These are phyloP conservation scores for Danio jaintianensis DNA, from an alignment of 2,797 vertebrate species.

Conservation along the genomic window DNA sequence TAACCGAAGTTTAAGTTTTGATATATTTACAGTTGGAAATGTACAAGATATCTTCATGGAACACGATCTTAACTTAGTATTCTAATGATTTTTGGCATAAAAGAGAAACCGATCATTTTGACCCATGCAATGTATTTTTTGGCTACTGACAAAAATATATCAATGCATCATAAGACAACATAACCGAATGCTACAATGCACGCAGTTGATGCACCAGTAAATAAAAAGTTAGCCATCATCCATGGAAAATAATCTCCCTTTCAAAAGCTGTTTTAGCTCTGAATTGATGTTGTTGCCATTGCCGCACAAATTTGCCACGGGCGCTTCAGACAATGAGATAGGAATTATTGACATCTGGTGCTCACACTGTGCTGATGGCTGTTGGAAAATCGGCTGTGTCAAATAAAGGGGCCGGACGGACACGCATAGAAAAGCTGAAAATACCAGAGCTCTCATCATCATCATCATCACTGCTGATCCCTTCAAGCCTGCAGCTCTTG, in stretches of 20 bases:
- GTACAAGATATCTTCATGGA: too few species aligned
- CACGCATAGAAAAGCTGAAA: constrained; percentile 61
- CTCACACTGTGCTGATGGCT: constrained; percentile 50
- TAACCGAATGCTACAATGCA: not conserved
- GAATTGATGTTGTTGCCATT: constrained; percentile 14
- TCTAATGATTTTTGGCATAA: too few species aligned
- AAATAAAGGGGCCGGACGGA: constrained; percentile 52
- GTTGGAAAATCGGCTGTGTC: constrained; percentile 58
- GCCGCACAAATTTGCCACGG: constrained; percentile 28
- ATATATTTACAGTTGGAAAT: too few species aligned
- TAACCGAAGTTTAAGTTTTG: too few species aligned
- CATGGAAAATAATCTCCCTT: constrained; percentile 13
- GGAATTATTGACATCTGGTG: constrained; percentile 68
- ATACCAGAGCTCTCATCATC: constrained; percentile 45
- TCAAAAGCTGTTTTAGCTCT: constrained; percentile 26
- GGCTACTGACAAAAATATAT: too few species aligned
- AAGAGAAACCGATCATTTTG: too few species aligned
- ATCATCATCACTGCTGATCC: constrained; percentile 34
- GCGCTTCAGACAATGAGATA: constrained; percentile 43
- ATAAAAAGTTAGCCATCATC: not conserved
- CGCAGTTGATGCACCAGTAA: not conserved
- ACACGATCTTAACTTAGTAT: too few species aligned
- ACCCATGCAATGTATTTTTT: too few species aligned
- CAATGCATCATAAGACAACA: not conserved
- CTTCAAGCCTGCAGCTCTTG: constrained; percentile 40